Base-by-base conservation (phyloP, 2,113 vertebrate species). In the Galeopterus variegatus region DNA sequence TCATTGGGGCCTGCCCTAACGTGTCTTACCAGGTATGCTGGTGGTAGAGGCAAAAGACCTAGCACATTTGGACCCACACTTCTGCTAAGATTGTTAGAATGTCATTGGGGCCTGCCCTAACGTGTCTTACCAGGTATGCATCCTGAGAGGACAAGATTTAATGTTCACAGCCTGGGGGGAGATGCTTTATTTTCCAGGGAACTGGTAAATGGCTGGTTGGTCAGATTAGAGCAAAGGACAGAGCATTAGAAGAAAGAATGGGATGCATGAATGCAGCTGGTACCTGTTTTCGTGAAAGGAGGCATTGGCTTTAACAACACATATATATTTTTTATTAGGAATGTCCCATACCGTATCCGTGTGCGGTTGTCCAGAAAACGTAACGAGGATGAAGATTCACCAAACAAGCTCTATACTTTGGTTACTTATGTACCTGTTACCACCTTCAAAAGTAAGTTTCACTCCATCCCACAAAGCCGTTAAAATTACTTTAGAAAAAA, bases 371-470 rank as follows among this genome's bases (percentile, higher is more conserved):
- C 99, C 98, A 99, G 99, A 97, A 99, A 99, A 95, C 99, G 99
- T 58, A 99, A 99, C 0, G 99, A 99, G 96, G 99, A 99, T n/a
- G 99, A 99, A 97, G 99, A 99, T 91, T 99, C 99, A 0, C 99
- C 99, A n/a, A 99, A 99, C 98, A 99, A 99, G 94, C 99, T 99
- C 0, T 99, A 99, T 96, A 99, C 99, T 0, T 97, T 99, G 98
- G 99, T 99, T 75, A 99, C 99, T 64, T 99, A 99, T 0, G 99
- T 99, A 92, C 99, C 99, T 82, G 99, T 99, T 96, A 99, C 99
- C 90, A 99, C 99, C 12, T 99, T 99, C 99, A 99, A 99, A 99
- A 99, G 99, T 99, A 95, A 98, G 97, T 80, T n/a, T 41, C 26
- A 23, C 18, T 48, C 54, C 15, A 0, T 48, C 33, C 15, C 54